phyloP scores from a whole-genome alignment of 2,113 vertebrate species.

The Dicaeum eximium region DNA sequence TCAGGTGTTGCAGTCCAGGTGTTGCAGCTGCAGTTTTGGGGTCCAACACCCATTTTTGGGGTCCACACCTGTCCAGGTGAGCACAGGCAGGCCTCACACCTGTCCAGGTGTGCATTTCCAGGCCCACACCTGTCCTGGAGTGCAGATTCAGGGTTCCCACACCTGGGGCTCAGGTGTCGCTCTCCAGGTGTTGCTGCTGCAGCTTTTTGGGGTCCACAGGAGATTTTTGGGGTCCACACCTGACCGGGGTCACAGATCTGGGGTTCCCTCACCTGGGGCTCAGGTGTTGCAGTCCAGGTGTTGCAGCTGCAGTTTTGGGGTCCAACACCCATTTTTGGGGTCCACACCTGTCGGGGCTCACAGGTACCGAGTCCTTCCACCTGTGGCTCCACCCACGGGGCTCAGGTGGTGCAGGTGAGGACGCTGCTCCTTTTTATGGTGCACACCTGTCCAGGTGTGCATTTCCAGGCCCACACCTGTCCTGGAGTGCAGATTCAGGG shows the following conservation, averaged over 20 bases:
- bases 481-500: accelerated
- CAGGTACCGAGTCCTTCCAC: too few species aligned
- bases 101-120: too few species aligned
- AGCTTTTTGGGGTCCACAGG: neutral
- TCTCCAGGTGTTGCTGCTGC: neutral
- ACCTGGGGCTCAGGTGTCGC: neutral
- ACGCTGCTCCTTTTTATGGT: too few species aligned
- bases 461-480: neutral
- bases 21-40: too few species aligned
- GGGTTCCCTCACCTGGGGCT: accelerated
- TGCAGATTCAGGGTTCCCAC: neutral
- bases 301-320: neutral
- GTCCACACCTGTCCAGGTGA: neutral
- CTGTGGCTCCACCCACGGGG: too few species aligned
- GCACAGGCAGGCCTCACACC: too few species aligned
- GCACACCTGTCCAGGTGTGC: neutral
- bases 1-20: too few species aligned
- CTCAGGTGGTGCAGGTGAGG: too few species aligned
- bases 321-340: too few species aligned
- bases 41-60: too few species aligned
- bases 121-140: neutral
- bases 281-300: neutral
- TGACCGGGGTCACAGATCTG: accelerated
- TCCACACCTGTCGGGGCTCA: too few species aligned
- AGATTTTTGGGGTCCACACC: neutral